Evolutionary conservation across 2,797 vertebrate genomes (phyloP).

Genomic region (Garrulus glandarius): DNA sequence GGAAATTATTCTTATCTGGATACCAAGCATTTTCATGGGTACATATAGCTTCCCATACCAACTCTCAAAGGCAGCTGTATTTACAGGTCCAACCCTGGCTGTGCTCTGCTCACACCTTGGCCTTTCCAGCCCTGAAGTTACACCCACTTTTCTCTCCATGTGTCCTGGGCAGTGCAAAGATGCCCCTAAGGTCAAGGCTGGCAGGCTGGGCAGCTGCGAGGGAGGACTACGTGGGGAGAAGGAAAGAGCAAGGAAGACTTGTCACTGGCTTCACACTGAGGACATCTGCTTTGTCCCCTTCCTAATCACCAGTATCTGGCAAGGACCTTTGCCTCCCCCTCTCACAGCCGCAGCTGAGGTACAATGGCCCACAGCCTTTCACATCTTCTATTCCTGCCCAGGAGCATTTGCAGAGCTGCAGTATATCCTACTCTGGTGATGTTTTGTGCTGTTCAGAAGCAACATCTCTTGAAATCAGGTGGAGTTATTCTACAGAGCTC

Average conservation of each 20-base stretch:
- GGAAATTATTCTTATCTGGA: neutral
- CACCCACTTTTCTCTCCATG: neutral
- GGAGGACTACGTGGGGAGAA: rapidly evolving
- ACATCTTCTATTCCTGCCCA: neutral
- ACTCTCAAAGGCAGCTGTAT: neutral
- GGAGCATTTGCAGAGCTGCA: neutral
- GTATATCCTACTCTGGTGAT: neutral
- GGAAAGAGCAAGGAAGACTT: neutral
- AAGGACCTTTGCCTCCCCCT: neutral
- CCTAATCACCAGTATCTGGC: neutral
- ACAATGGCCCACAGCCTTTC: neutral
- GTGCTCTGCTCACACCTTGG: neutral
- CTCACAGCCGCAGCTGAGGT: neutral
- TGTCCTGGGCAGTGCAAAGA: neutral
- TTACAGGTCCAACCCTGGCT: neutral
- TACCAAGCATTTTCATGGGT: neutral
- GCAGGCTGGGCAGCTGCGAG: neutral
- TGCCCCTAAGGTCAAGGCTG: neutral
- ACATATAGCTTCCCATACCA: neutral
- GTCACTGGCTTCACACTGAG: neutral
- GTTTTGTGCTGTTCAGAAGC: neutral
- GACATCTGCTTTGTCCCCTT: neutral
- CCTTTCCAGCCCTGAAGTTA: neutral
- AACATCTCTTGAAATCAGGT: neutral
- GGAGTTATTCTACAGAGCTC: neutral